Evolutionary conservation across 2,797 vertebrate species (phyloP), one percentile per base, ranked within the genome.

Genomic region (Leptodactylus fallax): DNA sequence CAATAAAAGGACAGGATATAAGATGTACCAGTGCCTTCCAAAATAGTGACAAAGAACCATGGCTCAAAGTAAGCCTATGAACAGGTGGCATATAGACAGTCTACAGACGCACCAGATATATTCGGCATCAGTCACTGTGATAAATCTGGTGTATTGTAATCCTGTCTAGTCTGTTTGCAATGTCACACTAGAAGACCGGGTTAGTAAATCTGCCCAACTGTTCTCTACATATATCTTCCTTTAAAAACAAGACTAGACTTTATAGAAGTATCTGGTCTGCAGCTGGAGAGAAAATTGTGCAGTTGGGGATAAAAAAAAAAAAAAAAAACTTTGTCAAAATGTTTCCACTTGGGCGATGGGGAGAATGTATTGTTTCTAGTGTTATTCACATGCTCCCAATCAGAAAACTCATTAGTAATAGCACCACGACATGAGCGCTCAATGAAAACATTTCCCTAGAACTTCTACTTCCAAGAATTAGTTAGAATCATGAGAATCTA

Each of bases 301-400:
- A 72, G 23, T 47, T 61, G 6, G 36, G 36, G 36, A 36, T 55
- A 85, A 63, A 65, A 86, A 36, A 36, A 77, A 67, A 86, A 2
- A 79, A 63, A 5, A 78, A 58, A 25, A 78, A 82, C 17, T 60
- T 36, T 27, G 45, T 87, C 63, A 69, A 65, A 67, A 80, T 36
- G 55, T 83, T 55, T 78, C 61, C 86, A 81, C 23, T 36, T 77
- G 71, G 80, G 78, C 81, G 21, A 7, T 47, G 49, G n/a, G 7
- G 76, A 21, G 81, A 83, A 78, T 63, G 47, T 56, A 87, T 87
- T 83, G 69, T 87, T 83, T 67, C 49, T 83, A 19, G 47, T 56
- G 72, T 87, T 80, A 87, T 83, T 87, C 86, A 78, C 71, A 83
- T 36, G 58, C 47, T 77, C 58, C 79, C 27, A 67, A 83, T 87